Percentiles rank a stretch among this genome's conserved stretches.
Conservation (phyloP, 2,888 invertebrate species). For the Ferdinandea cuprea region DNA sequence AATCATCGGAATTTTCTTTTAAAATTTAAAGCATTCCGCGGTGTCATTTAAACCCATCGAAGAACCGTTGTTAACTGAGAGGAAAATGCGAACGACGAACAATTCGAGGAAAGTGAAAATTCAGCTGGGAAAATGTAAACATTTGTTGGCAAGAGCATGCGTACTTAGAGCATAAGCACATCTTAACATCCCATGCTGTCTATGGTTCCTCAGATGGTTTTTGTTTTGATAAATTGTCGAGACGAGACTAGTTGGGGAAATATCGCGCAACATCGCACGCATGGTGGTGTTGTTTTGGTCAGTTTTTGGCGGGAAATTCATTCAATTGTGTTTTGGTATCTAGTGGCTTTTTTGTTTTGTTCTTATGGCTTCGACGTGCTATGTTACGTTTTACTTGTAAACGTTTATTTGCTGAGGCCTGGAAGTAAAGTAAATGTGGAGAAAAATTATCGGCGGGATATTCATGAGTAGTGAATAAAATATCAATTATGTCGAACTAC, state of each 20-base stretch:
- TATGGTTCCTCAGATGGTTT: conserved; percentile 41
- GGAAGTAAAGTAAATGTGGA: no score
- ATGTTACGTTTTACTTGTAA: not conserved
- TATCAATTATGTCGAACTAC: no score
- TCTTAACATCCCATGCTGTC: conserved; percentile 41
- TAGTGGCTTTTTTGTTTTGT: not conserved
- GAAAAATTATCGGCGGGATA: no score
- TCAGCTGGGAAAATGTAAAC: conserved; percentile 66
- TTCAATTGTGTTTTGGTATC: conserved; percentile 5
- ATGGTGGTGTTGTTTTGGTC: conserved; percentile 25
- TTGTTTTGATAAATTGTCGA: conserved; percentile 52
- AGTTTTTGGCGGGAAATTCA: conserved; percentile 49
- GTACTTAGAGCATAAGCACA: conserved; percentile 18
- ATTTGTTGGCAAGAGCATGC: conserved; percentile 42
- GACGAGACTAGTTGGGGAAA: conserved; percentile 31
- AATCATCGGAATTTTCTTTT: conserved; percentile 9
- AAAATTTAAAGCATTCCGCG: conserved; percentile 4
- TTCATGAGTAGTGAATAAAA: no score
- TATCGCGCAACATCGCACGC: conserved; percentile 61
- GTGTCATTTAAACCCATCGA: conserved; percentile 38
- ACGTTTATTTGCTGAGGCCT: no score
- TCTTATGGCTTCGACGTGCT: not conserved
- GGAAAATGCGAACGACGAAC: conserved; percentile 33
- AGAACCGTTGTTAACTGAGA: conserved; percentile 64
- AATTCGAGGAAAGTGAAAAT: conserved; percentile 52